A percentile compares a stretch with the other conserved stretches of the same genome.
These are phyloP conservation scores for Todiramphus chloris DNA, from an alignment of 2,113 vertebrate species.

Conservation along the genomic window DNA sequence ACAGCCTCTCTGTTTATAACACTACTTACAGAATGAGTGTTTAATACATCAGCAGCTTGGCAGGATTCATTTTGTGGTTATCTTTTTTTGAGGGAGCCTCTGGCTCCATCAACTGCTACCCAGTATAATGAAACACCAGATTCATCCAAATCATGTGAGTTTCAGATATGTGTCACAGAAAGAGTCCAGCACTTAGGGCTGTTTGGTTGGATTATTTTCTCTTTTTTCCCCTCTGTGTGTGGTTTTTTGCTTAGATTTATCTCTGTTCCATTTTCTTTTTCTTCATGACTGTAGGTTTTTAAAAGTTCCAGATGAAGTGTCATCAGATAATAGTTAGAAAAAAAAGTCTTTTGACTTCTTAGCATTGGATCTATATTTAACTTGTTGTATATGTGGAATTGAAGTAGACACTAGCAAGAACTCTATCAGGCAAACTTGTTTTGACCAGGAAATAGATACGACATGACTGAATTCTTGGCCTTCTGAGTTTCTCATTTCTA, in stretches of 20 bases:
- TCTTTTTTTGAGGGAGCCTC: slow-evolving; percentile 36
- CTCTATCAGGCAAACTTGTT: background rate
- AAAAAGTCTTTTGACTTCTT: background rate
- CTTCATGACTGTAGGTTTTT: background rate
- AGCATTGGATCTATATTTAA: slow-evolving; percentile 21
- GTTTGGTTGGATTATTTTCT: background rate
- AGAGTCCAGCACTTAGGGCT: background rate
- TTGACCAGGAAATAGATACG: background rate
- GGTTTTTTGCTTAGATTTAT: slow-evolving; percentile 18
- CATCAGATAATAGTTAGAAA: slow-evolving; percentile 15
- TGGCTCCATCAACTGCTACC: slow-evolving; percentile 9
- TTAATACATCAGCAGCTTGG: slow-evolving; percentile 49
- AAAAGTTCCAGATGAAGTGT: slow-evolving; percentile 15
- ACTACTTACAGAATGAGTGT: background rate
- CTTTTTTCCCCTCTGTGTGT: background rate
- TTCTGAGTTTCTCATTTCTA: background rate
- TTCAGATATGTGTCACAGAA: slow-evolving; percentile 30
- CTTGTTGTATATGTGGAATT: background rate
- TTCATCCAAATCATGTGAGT: slow-evolving; percentile 36
- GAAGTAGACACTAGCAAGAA: background rate
- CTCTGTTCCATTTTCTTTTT: slow-evolving; percentile 31
- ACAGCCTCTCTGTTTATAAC: background rate
- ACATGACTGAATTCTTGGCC: background rate
- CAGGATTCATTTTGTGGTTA: background rate
- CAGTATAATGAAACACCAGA: background rate